phyloP scores from a whole-genome alignment of 2,888 invertebrate genomes.

The Idaea dimidiata region DNA sequence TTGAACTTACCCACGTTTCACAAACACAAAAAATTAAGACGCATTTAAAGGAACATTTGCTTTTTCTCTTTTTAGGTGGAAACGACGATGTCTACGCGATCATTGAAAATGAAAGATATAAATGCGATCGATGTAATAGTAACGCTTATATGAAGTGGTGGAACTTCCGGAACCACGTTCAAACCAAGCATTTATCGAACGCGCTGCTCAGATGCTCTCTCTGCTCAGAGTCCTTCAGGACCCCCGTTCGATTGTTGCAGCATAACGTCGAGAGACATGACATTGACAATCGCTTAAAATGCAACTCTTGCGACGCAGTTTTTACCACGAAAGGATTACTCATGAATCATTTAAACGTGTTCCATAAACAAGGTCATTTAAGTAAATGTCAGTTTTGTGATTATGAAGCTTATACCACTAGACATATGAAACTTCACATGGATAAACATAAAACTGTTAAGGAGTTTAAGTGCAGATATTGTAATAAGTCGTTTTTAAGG shows the following conservation, averaged over 20 bases:
- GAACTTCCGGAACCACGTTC: neutral
- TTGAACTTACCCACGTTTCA: too few relatives aligned
- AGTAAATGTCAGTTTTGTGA: neutral
- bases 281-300: neutral
- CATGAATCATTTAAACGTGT: neutral
- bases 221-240: neutral
- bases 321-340: neutral
- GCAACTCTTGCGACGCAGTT: neutral
- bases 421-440: slow-evolving; percentile 29
- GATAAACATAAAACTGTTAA: slow-evolving; percentile 35
- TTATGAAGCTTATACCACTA: neutral
- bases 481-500: slow-evolving; percentile 41
- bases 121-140: neutral
- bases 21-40: neutral
- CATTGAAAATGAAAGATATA: neutral
- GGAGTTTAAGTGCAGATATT: slow-evolving; percentile 42
- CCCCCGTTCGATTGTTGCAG: neutral
- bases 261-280: neutral
- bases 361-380: neutral
- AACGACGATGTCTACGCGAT: neutral
- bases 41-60: neutral
- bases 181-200: neutral
- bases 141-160: neutral
- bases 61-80: neutral
- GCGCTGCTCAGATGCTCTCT: neutral